Base-by-base conservation (phyloP, 2,113 vertebrate species). In the Charina bottae region DNA sequence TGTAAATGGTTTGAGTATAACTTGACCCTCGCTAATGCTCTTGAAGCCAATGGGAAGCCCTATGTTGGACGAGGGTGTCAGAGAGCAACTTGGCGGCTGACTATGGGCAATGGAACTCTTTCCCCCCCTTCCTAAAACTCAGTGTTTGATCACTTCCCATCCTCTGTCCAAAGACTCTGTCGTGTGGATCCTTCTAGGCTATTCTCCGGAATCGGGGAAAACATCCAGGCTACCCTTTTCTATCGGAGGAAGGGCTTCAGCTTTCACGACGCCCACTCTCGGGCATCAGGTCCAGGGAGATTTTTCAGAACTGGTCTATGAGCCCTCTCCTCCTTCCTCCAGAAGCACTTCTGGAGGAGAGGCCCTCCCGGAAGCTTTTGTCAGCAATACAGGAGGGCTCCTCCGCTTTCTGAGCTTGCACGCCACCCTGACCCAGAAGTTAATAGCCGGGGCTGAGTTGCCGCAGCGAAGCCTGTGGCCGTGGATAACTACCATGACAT, bases 281-380 rank as follows among this genome's bases (percentile, higher is more conserved):
- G 72, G 72, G 6, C 56, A 46, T 15, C 23, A 46, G 59, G 0
- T 28, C 58, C 33, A 49, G 10, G 53, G 13, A n/a, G 9, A 13
- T 46, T 19, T 49, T 68, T 58, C 28, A 33, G 8, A 9, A 9
- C 28, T 7, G 21, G 21, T 26, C 53, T 10, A 9, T 6, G 59
- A 33, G 62, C n/a, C 53, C 53, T 58, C 53, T 78, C 60, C 23
- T 58, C 37, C 33, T 56, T 21, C 13, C 89, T 49, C 9, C 9
- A 28, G 42, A 90, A 90, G 23, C 33, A 46, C 89, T 83, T 90
- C 89, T 56, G 78, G 37, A 49, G 89, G 26, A n/a, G 55, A 42
- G 17, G 15, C 21, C 26, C 10, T 53, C 9, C 28, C 2, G 9
- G 54, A 37, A 28, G 68, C 19, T 13, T 83, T 90, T 28, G 72